These are phyloP conservation scores for Melanotaenia pygmaea DNA, from an alignment of 2,797 vertebrate species.

Conservation along the genomic window DNA sequence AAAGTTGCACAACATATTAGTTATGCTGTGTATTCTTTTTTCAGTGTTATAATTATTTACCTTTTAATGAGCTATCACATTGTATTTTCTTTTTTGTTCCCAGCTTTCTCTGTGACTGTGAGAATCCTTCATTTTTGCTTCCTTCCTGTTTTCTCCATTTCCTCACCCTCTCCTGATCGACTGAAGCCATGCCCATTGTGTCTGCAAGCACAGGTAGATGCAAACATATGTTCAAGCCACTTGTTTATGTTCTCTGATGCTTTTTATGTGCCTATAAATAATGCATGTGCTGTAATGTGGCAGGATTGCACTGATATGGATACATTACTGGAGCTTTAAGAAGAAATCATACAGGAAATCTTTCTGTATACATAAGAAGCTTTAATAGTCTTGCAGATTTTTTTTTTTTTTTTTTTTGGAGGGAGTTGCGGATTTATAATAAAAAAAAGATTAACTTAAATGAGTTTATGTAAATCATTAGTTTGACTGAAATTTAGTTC, in stretches of 20 bases:
- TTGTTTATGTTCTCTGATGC: constrained; percentile 13
- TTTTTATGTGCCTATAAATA: constrained; percentile 21
- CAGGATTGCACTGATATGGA: not conserved
- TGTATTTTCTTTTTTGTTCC: constrained; percentile 2
- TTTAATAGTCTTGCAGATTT: not conserved
- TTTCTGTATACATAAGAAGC: not conserved
- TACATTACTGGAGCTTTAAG: not conserved
- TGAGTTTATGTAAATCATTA: not conserved
- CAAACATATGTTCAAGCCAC: constrained; percentile 6
- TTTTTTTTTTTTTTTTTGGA: not conserved
- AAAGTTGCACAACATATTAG: not conserved
- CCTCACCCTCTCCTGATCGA: constrained; percentile 50
- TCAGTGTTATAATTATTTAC: not conserved
- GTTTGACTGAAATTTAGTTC: not conserved
- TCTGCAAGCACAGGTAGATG: constrained; percentile 71
- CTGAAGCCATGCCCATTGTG: constrained; percentile 72
- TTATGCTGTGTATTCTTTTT: not conserved
- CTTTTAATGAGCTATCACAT: not conserved
- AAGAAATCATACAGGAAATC: not conserved
- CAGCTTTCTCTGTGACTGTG: constrained; percentile 28
- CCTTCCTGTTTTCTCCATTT: constrained; percentile 25
- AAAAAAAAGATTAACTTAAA: too few relatives aligned
- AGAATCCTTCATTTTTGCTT: constrained; percentile 4
- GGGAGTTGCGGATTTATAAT: too few relatives aligned
- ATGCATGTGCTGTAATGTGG: constrained; percentile 7